Evolutionary conservation across 1,140 invertebrate species (phyloP), one percentile per base, ranked within the genome.

Genomic region (Drosophila mauritiana): DNA sequence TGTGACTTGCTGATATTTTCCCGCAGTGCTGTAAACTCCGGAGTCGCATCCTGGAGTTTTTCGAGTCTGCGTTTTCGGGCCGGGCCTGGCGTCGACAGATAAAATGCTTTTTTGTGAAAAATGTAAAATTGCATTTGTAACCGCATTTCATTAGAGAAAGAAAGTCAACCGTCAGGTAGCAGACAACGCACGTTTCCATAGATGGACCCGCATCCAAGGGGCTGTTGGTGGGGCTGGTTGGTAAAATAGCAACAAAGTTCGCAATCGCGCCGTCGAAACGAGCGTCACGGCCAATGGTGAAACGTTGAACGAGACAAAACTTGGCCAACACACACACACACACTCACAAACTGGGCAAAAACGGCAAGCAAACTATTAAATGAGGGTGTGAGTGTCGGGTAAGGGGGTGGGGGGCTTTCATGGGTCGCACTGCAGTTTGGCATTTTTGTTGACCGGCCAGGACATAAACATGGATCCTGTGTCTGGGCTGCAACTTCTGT

Each of bases 41-140:
- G 20, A 70, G 64, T 70, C 20, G 13, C 15, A 39, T 37, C 20
- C 51, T 43, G 67, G 49, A 57, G 51, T 49, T 57, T 49, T 57
- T 72, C 48, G 63, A 73, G 55, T 72, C 59, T 68, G 76, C 56
- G 58, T 67, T 54, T 58, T 58, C 49, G 51, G 63, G 45, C 81
- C 73, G 77, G 31, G 82, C 82, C 82, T 88, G 83, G 80, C 67
- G 84, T 69, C 84, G 83, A 88, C 83, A 83, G 83, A 88, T 88
- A 88, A 88, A 88, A 88, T 77, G 79, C 63, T 77, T 88, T 80
- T 86, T 88, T 72, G 64, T 88, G 75, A 79, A 83, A 86, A 86
- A 86, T 86, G 79, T 86, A 83, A 86, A 86, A 86, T 86, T 86
- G 83, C 83, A 88, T 86, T 86, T 88, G 83, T 83, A 83, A 83